Base-by-base conservation (phyloP, 1,140 invertebrate species). In the Sycobia sp. region DNA sequence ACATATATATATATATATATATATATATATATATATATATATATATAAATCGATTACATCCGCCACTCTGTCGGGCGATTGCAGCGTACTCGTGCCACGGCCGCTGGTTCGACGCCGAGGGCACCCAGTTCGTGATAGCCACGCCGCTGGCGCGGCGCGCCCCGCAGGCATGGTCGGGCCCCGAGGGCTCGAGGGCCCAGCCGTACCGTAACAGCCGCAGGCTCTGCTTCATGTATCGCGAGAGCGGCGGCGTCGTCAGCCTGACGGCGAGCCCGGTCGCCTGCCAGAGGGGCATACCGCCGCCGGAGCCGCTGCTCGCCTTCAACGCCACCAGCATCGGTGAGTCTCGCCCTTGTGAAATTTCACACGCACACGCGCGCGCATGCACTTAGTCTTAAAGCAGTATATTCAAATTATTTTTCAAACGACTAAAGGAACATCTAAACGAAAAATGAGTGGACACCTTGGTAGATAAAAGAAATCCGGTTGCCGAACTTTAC, bases 71-170 rank as follows among this genome's bases (percentile, higher is more conserved):
- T 32, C 29, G 5, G 29, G 29, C 29, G 4, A 16, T 79, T 82
- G 8, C 81, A 93, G 92, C 89, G 68, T 95, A 94, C 79, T 91
- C 90, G 2, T 94, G 92, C 80, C 91, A 93, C 73, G 92, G 91
- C 64, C 86, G 86, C 65, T 94, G 91, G 91, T 81, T 84, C 72
- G 85, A 86, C 66, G 82, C 84, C 41, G 89, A 90, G 70, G 85
- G 84, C 29, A 88, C 88, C 9, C 88, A 89, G 66, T 93, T 88
- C 77, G 84, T 93, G 66, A 89, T 93, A 67, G 90, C 90, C 27
- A 89, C 89, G 41, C 89, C 89, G 22, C 76, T 89, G 54, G 86
- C 85, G 61, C 85, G 65, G 11, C 83, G 76, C 34, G 73, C 72
- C 68, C 72, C 72, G 32, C 55, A 72, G 14, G 57, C 73, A 22